Conservation (phyloP, 2,113 vertebrate species). For the Indicator maculatus region DNA sequence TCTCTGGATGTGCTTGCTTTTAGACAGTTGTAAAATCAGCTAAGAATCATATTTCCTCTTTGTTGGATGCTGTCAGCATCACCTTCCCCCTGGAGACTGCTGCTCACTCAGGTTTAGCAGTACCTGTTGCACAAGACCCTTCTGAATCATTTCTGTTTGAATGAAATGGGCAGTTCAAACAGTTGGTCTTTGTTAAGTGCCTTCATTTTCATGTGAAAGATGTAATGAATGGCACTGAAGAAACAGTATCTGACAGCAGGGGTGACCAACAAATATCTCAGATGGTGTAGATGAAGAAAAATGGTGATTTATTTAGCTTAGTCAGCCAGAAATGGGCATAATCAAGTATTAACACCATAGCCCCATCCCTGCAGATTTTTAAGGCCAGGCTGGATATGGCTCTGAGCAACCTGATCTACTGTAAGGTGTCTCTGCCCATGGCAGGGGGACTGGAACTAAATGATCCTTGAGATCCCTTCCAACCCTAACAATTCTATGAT, state of each 20-base stretch:
- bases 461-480: too few relatives aligned
- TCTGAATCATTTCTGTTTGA: rapidly evolving
- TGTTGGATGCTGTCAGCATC: background rate
- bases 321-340: background rate
- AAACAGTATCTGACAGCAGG: background rate
- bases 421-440: too few relatives aligned
- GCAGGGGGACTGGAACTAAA: too few relatives aligned
- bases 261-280: background rate
- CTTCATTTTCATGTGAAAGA: background rate
- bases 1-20: background rate
- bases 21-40: background rate
- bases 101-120: background rate
- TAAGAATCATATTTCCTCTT: background rate
- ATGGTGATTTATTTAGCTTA: background rate
- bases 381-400: too few relatives aligned
- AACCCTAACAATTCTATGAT: too few relatives aligned
- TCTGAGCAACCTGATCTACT: too few relatives aligned
- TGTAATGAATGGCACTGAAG: background rate
- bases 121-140: rapidly evolving
- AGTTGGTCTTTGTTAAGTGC: background rate
- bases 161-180: background rate
- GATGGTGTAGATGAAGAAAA: background rate
- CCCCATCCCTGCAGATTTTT: too few relatives aligned
- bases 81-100: background rate
- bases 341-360: background rate